A percentile compares a stretch with the other conserved stretches of the same genome.
These are phyloP conservation scores for Acrobasis consociella DNA, from an alignment of 2,888 invertebrate genomes.

Conservation along the genomic window DNA sequence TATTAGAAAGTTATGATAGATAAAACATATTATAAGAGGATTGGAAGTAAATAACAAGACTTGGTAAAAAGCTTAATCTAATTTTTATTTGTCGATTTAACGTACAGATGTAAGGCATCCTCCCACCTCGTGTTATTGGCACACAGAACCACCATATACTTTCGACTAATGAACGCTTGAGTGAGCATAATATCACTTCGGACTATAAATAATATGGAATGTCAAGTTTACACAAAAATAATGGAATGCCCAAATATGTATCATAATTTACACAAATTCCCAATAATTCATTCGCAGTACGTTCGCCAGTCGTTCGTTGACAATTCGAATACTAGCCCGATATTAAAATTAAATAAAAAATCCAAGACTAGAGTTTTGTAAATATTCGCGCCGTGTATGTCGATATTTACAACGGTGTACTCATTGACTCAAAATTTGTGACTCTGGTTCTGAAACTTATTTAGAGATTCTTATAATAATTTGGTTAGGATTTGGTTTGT, in stretches of 20 bases:
- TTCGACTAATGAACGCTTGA: slow-evolving; percentile 48
- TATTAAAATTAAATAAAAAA: slow-evolving; percentile 63
- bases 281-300: slow-evolving; percentile 49
- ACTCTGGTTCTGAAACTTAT: slow-evolving; percentile 47
- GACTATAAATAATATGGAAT: slow-evolving; percentile 67
- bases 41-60: slow-evolving; percentile 52
- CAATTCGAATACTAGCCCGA: slow-evolving; percentile 58
- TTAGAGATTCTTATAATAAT: slow-evolving; percentile 61
- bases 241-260: slow-evolving; percentile 62
- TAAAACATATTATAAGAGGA: neutral
- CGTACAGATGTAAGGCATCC: slow-evolving; percentile 80
- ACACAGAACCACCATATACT: slow-evolving; percentile 69
- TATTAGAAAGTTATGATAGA: too few species aligned
- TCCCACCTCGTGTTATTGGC: slow-evolving; percentile 75
- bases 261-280: slow-evolving; percentile 29
- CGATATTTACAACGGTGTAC: slow-evolving; percentile 53
- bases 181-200: slow-evolving; percentile 67
- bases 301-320: slow-evolving; percentile 54
- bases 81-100: slow-evolving; percentile 81
- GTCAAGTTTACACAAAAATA: slow-evolving; percentile 54
- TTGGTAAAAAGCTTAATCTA: slow-evolving; percentile 77
- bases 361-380: slow-evolving; percentile 76
- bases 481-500: slow-evolving; percentile 67
- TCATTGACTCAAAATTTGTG: slow-evolving; percentile 65
- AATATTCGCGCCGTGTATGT: slow-evolving; percentile 74